Evolutionary conservation across 2,888 invertebrate genomes (phyloP).

Genomic region (Agonum fuliginosum): DNA sequence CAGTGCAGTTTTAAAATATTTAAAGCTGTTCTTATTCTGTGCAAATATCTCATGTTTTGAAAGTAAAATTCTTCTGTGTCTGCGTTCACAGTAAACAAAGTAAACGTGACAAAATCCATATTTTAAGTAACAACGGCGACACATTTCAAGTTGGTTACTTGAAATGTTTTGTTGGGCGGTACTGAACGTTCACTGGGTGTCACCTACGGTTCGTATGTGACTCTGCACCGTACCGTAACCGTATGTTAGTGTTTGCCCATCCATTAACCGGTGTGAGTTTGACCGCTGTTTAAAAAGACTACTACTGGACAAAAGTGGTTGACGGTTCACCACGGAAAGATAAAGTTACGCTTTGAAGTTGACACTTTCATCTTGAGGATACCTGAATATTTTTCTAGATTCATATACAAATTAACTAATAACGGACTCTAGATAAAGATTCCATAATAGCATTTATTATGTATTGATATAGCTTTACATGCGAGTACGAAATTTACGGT

Average conservation of each 20-base stretch:
- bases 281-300: neutral
- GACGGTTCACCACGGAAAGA: no score
- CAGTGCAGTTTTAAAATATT: no score
- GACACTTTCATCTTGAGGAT: no score
- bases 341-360: no score
- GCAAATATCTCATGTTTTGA: neutral
- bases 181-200: neutral
- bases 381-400: no score
- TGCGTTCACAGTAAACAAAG: neutral
- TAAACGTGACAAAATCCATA: constrained; percentile 51
- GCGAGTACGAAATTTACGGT: no score
- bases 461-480: no score
- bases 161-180: constrained; percentile 1
- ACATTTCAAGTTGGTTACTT: constrained; percentile 39
- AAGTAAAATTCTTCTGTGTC: constrained; percentile 8
- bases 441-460: no score
- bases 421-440: no score
- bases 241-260: constrained; percentile 2
- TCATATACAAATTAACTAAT: no score
- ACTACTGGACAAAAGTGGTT: constrained; percentile 12
- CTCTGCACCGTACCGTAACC: neutral
- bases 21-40: no score
- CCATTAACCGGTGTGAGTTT: constrained; percentile 27
- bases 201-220: no score
- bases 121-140: constrained; percentile 27